Evolutionary conservation across 2,888 invertebrate species (phyloP).

Genomic region (Alviniconcha strummeri): DNA sequence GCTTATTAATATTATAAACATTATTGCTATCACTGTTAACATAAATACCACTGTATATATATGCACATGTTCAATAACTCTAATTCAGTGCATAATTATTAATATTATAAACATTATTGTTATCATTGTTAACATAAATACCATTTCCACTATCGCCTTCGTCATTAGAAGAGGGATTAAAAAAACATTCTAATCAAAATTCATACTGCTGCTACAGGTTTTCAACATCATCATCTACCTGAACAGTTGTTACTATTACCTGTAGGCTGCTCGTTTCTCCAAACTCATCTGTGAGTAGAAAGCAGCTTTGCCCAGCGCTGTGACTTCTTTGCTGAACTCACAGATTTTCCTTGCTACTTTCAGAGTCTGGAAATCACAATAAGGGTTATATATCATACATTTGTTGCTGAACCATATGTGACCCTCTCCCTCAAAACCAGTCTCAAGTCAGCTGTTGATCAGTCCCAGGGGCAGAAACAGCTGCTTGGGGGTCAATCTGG

Average conservation of each 20-base stretch:
- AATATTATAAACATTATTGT: no score
- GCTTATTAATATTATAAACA: no score
- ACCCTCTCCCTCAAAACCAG: background rate
- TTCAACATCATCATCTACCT: background rate
- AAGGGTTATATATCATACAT: no score
- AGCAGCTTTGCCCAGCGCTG: conserved; percentile 90
- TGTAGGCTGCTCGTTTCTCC: conserved; percentile 84
- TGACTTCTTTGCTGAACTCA: conserved; percentile 83
- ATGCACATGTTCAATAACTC: no score
- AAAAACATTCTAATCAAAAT: background rate
- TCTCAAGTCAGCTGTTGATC: background rate
- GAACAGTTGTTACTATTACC: conserved; percentile 65
- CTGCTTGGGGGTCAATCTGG: no score
- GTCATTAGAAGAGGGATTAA: background rate
- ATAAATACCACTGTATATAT: no score
- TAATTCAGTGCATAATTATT: no score
- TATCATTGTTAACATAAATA: background rate
- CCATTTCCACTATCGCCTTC: background rate
- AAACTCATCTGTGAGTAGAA: conserved; percentile 89
- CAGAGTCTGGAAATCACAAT: conserved; percentile 68
- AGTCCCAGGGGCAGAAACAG: no score
- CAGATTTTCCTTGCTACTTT: conserved; percentile 75
- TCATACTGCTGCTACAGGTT: background rate
- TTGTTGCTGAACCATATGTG: no score
- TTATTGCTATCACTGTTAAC: no score